Evolutionary conservation across 2,113 vertebrate genomes (phyloP), one percentile per base, ranked within the genome.

Genomic region (Phyllostomus hastatus): DNA sequence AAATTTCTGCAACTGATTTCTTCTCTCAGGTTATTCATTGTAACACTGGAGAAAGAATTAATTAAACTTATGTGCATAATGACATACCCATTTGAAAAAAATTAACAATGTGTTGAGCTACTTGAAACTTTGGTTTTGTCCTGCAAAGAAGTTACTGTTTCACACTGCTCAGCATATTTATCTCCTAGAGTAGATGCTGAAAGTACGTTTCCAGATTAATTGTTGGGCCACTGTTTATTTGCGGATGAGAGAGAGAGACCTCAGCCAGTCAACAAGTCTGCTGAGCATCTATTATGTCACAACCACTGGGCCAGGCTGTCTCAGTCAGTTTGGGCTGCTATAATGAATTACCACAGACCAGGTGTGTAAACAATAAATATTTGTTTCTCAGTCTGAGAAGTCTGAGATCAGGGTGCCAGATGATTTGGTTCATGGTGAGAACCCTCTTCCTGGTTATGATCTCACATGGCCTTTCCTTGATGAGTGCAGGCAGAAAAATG

Each of bases 1-100:
- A 20, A 86, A 87, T 96, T 75, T 84, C 54, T 88, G 54, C 66
- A 54, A 92, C 43, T 95, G 76, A 94, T 91, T 90, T 88, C 66
- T 91, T 78, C 57, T 90, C 35, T 93, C 5, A 8, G 41, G 46
- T 73, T 80, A 73, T 87, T 79, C 59, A 50, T 0, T 43, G 35
- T 52, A 33, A 38, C 20, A 10, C 67, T 64, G 48, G 72, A 69
- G 95, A 97, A 91, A 48, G 3, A 73, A 96, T 95, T 80, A 73
- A 87, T 81, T 50, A 81, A 79, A 50, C 69, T 94, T 48, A 16
- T 0, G 1, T 50, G 54, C 26, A 70, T 64, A 87, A 91, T 12
- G 89, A 52, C 54, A 14, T 22, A 59, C 8, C 10, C 33, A 7
- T 54, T 76, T 64, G 79, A 78, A 82, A 83, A 88, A 76, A 80